These are phyloP conservation scores for Petrophora chlorosata DNA, from an alignment of 2,888 invertebrate genomes.

Conservation along the genomic window DNA sequence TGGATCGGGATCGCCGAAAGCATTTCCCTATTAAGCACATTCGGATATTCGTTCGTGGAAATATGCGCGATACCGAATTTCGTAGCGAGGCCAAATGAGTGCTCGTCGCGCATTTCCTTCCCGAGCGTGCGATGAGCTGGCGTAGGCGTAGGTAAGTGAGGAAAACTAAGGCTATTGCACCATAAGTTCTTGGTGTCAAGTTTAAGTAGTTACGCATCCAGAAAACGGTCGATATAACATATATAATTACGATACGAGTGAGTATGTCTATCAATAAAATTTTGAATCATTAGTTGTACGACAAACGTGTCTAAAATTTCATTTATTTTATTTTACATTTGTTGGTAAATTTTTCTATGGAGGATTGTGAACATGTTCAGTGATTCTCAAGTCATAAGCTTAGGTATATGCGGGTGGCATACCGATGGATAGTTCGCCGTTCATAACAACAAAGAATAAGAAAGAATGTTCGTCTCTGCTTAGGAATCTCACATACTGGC, in stretches of 20 bases:
- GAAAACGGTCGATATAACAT: too few relatives aligned
- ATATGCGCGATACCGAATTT: constrained; percentile 42
- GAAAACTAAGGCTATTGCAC: too few relatives aligned
- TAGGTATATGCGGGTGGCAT: neutral
- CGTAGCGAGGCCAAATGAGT: constrained; percentile 26
- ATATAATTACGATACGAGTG: too few relatives aligned
- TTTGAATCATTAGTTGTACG: too few relatives aligned
- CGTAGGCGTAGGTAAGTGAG: neutral
- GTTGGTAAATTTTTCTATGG: too few relatives aligned
- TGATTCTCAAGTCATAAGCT: too few relatives aligned
- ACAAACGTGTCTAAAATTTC: too few relatives aligned
- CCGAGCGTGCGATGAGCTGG: neutral
- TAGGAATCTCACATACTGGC: constrained; percentile 14
- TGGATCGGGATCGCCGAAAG: constrained; percentile 8
- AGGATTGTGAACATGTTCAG: too few relatives aligned
- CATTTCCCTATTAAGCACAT: constrained; percentile 24
- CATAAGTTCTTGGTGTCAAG: too few relatives aligned
- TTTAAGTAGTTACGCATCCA: too few relatives aligned
- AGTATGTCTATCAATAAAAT: too few relatives aligned
- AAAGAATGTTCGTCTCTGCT: neutral
- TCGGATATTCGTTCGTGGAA: constrained; percentile 37
- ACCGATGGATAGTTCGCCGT: neutral
- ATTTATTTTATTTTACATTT: too few relatives aligned
- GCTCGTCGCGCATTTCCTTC: constrained; percentile 41
- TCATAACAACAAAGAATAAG: neutral